These are phyloP conservation scores for Hypena proboscidalis DNA, from an alignment of 2,888 invertebrate species.

Conservation along the genomic window DNA sequence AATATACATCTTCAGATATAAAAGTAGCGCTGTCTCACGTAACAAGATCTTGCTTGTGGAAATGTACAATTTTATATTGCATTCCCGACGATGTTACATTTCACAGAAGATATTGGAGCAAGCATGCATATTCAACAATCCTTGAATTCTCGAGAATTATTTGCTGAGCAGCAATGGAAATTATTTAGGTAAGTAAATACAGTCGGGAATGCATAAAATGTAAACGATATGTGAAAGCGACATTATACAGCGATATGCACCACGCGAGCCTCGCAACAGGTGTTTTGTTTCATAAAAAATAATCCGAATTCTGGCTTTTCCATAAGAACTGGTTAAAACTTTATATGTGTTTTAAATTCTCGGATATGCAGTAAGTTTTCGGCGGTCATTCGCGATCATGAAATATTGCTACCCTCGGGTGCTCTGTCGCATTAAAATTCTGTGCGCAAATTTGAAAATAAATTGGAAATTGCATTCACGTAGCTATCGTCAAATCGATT, in stretches of 20 bases:
- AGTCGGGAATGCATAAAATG: slow-evolving; percentile 20
- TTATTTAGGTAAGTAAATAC: slow-evolving; percentile 10
- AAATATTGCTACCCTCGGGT: slow-evolving; percentile 39
- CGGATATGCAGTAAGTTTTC: slow-evolving; percentile 50
- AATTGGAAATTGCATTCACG: slow-evolving; percentile 67
- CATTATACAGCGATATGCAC: slow-evolving; percentile 32
- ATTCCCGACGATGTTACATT: no score
- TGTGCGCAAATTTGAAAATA: slow-evolving; percentile 64
- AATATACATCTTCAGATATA: no score
- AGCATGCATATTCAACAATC: background rate
- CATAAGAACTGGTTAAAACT: slow-evolving; percentile 15
- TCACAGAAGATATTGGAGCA: no score
- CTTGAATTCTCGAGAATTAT: background rate
- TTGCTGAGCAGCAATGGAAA: no score
- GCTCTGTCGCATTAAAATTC: slow-evolving; percentile 61
- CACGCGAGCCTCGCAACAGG: slow-evolving; percentile 32
- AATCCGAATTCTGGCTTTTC: slow-evolving; percentile 5
- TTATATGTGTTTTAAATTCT: slow-evolving; percentile 31
- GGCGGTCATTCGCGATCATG: slow-evolving; percentile 44
- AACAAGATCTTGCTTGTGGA: no score
- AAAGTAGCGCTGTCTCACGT: no score
- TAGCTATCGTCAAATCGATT: slow-evolving; percentile 67
- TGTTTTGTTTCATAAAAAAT: slow-evolving; percentile 20
- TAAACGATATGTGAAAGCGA: slow-evolving; percentile 20
- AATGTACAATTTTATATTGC: no score